These are phyloP conservation scores for Pagetopsis macropterus DNA, from an alignment of 2,797 vertebrate species.

Conservation along the genomic window DNA sequence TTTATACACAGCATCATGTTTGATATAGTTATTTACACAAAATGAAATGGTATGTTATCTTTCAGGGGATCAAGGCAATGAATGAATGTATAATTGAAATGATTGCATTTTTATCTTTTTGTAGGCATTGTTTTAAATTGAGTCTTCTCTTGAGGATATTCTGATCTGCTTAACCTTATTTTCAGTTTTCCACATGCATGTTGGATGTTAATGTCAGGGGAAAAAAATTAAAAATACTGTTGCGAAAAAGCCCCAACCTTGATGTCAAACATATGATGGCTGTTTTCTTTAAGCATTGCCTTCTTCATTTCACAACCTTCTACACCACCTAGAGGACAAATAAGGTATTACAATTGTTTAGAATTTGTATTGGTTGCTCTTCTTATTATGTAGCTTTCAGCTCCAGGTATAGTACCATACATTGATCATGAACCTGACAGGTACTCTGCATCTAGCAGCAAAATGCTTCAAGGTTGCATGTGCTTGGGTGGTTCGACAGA, in stretches of 20 bases:
- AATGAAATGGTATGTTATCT: not conserved
- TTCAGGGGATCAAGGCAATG: not conserved
- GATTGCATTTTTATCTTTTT: not conserved
- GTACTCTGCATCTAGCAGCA: not conserved
- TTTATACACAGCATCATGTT: conserved; percentile 7
- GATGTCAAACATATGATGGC: not conserved
- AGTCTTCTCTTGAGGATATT: not conserved
- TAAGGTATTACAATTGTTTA: not conserved
- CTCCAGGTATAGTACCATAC: not conserved
- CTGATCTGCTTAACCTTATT: not conserved
- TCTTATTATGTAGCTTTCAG: conserved; percentile 9
- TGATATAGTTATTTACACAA: conserved; percentile 8
- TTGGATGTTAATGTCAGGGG: not conserved
- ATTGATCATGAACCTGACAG: conserved; percentile 3
- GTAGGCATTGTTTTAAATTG: not conserved
- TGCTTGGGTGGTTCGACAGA: conserved; percentile 13
- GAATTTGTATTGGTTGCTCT: conserved; percentile 1
- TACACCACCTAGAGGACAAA: conserved; percentile 63
- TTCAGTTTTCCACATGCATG: not conserved
- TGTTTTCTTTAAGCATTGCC: not conserved
- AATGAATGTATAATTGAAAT: not conserved
- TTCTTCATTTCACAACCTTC: not conserved
- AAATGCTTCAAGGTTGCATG: not conserved
- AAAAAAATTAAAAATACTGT: not conserved
- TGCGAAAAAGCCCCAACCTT: conserved; percentile 1